These are phyloP conservation scores for Melanotaenia trifasciata DNA, from an alignment of 2,797 vertebrate genomes.

Conservation along the genomic window DNA sequence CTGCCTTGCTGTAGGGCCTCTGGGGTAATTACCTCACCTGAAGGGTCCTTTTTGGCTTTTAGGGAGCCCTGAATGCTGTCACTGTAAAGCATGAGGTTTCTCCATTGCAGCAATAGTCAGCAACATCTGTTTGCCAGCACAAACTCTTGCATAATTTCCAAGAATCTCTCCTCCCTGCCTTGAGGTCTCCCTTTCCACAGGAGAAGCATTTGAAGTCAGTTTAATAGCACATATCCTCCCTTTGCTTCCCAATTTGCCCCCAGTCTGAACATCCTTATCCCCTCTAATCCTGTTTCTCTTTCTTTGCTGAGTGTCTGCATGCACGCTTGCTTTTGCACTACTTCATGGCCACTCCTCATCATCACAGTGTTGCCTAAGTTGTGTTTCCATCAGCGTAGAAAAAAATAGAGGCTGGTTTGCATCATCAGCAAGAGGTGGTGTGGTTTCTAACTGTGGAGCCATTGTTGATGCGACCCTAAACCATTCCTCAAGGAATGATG, in stretches of 20 bases:
- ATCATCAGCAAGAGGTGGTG: constrained; percentile 64
- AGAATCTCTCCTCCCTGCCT: constrained; percentile 61
- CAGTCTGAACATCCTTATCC: constrained; percentile 48
- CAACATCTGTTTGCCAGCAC: constrained; percentile 80
- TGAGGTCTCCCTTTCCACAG: constrained; percentile 32
- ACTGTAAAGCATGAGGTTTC: constrained; percentile 67
- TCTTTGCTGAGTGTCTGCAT: constrained; percentile 43
- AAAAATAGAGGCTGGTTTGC: constrained; percentile 62
- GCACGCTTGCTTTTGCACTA: constrained; percentile 61
- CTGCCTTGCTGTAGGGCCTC: constrained; percentile 70
- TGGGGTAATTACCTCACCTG: constrained; percentile 85
- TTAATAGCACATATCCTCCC: constrained; percentile 48
- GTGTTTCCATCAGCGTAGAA: constrained; percentile 66
- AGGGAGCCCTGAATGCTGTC: constrained; percentile 75
- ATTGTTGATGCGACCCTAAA: constrained; percentile 66
- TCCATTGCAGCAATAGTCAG: constrained; percentile 48
- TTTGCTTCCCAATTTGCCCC: constrained; percentile 33
- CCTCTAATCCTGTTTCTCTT: constrained; percentile 40
- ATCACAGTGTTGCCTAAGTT: constrained; percentile 61
- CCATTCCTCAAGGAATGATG: constrained; percentile 39
- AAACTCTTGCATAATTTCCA: constrained; percentile 69
- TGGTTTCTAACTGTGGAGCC: constrained; percentile 71
- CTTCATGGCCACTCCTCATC: constrained; percentile 47
- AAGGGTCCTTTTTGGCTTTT: constrained; percentile 72
- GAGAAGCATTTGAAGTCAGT: constrained; percentile 49